Base-by-base conservation (phyloP, 2,797 vertebrate genomes). In the Malurus splendens region DNA sequence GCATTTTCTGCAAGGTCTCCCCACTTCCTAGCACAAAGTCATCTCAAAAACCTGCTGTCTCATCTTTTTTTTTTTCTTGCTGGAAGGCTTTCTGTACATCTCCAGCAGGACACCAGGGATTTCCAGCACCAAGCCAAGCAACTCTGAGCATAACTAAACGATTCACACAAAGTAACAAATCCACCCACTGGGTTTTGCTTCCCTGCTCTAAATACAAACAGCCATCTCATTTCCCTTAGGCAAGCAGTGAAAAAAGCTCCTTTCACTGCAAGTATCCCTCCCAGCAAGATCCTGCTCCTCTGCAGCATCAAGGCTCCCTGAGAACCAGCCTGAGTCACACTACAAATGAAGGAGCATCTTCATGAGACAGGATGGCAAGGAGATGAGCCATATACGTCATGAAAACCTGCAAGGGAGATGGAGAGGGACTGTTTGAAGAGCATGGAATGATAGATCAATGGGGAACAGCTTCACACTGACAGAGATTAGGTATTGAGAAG, bases 241-340 rank as follows among this genome's bases (percentile, higher is more conserved):
- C 25, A 76, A 39, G 20, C 33, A 41, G 4, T 2, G 6, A 62
- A 23, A 5, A 30, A 48, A 76, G 39, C 3, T 57, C 7, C 7
- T 41, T 44, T 20, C n/a, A 9, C n/a, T 64, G 18, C 6, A 65
- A 45, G 7, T 3, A 65, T 41, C 14, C 14, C 14, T 33, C 59
- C 55, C 14, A 38, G 1, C 20, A 59, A n/a, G 18, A 12, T 6
- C 10, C 7, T 0, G 0, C 32, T 84, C 7, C n/a, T 11, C 56
- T 59, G 15, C 23, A 73, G n/a, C 38, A 57, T 1, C 50, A 27
- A 42, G 10, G n/a, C 27, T 76, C 41, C 27, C 27, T 48, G 6
- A 65, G 36, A 73, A 61, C 2, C 20, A 85, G 18, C n/a, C 19
- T 5, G 4, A 38, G 19, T 18, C 48, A 57, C 59, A 6, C 32